phyloP scores from a whole-genome alignment of 2,797 vertebrate species.

The Nasua narica region DNA sequence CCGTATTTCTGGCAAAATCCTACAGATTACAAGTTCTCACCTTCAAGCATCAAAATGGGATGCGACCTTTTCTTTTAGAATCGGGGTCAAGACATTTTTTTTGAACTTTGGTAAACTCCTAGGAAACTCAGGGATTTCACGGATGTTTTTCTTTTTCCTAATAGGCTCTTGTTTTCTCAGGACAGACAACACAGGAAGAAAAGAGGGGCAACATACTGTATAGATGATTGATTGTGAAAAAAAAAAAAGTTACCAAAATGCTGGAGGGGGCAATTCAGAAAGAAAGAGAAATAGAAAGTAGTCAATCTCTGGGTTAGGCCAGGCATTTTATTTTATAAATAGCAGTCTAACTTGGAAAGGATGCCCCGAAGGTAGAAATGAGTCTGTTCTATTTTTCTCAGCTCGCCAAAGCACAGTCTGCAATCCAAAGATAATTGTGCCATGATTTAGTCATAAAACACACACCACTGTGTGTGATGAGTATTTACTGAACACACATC shows the following conservation, averaged over 20 bases:
- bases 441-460: background rate
- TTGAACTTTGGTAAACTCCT: background rate
- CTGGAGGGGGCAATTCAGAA: conserved; percentile 12
- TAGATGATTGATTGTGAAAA: background rate
- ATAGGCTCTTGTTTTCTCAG: background rate
- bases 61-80: background rate
- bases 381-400: background rate
- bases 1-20: background rate
- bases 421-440: background rate
- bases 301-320: background rate
- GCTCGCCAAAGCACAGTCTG: background rate
- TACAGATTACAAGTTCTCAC: background rate
- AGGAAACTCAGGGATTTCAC: background rate
- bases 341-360: conserved; percentile 18
- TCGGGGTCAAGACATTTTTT: background rate
- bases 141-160: background rate
- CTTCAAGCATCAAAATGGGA: background rate
- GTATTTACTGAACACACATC: background rate
- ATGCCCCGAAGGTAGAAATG: background rate
- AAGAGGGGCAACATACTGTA: background rate
- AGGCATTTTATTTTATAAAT: background rate
- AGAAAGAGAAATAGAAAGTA: conserved; percentile 22
- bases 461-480: background rate
- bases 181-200: background rate
- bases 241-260: background rate